Evolutionary conservation across 2,888 invertebrate genomes (phyloP).

Genomic region (Eristalis intricaria): DNA sequence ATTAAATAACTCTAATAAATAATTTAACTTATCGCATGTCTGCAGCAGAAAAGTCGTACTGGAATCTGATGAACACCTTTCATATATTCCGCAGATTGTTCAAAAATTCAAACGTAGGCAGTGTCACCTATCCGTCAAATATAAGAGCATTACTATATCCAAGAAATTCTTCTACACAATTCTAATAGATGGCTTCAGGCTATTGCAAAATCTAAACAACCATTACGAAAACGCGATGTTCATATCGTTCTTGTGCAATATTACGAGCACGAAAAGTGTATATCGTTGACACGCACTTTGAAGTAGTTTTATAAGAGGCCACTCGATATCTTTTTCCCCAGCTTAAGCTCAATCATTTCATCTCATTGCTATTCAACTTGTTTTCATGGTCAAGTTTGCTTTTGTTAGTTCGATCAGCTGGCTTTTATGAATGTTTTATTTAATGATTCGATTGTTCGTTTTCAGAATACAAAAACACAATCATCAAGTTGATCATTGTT

Average conservation of each 20-base stretch:
- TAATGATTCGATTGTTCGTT: not conserved
- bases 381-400: not conserved
- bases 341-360: not conserved
- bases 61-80: too few species aligned
- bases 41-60: too few species aligned
- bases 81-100: too few species aligned
- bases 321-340: not conserved
- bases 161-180: not conserved
- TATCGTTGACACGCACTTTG: not conserved
- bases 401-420: not conserved
- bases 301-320: not conserved
- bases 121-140: not conserved
- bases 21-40: too few species aligned
- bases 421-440: not conserved
- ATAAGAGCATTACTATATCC: not conserved
- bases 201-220: not conserved
- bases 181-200: not conserved
- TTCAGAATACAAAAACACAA: not conserved
- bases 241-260: not conserved
- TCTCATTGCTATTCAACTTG: not conserved
- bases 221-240: not conserved
- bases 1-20: too few species aligned
- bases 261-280: not conserved
- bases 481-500: not conserved
- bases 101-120: not conserved